Evolutionary conservation across 1,140 invertebrate genomes (phyloP), one percentile per base, ranked within the genome.

Genomic region (Teleopsis dalmanni): DNA sequence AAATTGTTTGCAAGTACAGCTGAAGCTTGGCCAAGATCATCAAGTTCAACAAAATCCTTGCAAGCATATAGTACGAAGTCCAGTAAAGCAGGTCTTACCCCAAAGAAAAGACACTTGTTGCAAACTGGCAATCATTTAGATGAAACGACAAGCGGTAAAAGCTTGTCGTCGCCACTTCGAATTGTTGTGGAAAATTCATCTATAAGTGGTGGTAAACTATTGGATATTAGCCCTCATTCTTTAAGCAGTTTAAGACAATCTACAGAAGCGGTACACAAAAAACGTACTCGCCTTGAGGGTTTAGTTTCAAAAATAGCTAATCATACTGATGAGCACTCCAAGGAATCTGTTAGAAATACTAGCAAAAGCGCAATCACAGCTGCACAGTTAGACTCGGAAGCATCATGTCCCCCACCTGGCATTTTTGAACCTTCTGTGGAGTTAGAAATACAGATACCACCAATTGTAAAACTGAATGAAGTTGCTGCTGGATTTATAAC

Each of bases 401-500:
- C 33, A 2, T 48, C 40, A 3, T 64, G 47, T 50, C 72, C 51
- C 50, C 79, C 79, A 1, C 80, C 80, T 0, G 80, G 80, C 13
- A 78, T 81, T 52, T 81, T 81, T 63, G 77, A 80, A 55, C 76
- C 79, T 1, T 80, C 79, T 7, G 65, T 80, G 25, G 78, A 81
- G 59, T 65, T 81, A 42, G 79, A 81, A 70, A 74, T 80, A 48
- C 78, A 80, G 63, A 79, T 79, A 51, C 78, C 75, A 40, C 75
- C 77, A 3, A 74, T 78, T 42, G 72, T 75, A 11, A 66, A 69
- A 27, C 43, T 68, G 0, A 62, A 53, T 8, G 77, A 76, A 25
- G 75, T 73, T 47, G 68, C 53, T n/a, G 43, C 64, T 9, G 10
- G n/a, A 8, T 59, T 65, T 11, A 59, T 69, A 21, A 59, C 65